A percentile compares a stretch with the other conserved stretches of the same genome.
Conservation (phyloP, 2,113 vertebrate genomes). For the Gymnobelideus leadbeateri region DNA sequence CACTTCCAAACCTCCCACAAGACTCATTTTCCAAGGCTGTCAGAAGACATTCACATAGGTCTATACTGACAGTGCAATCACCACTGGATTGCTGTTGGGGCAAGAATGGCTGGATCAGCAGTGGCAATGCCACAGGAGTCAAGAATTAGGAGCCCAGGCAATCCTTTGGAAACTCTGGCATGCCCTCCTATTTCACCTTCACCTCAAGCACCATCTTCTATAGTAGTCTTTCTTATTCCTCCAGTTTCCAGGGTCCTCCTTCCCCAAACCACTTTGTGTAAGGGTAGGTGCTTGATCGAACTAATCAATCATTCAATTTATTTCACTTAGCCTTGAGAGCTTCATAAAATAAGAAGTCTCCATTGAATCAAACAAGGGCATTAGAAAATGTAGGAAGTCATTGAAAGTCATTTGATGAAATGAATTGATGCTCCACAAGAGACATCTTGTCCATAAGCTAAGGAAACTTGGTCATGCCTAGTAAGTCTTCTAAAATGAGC, state of each 20-base stretch:
- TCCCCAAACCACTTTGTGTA: neutral
- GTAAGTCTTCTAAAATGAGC: too few relatives aligned
- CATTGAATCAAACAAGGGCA: neutral
- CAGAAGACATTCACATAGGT: neutral
- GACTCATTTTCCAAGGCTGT: neutral
- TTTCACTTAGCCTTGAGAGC: neutral
- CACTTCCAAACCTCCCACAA: neutral
- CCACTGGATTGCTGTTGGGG: neutral
- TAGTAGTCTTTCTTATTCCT: neutral
- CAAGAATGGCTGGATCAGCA: neutral
- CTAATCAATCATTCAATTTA: neutral
- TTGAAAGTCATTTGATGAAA: neutral
- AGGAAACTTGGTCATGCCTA: neutral
- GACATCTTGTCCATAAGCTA: neutral
- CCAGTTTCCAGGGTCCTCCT: neutral
- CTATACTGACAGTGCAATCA: neutral
- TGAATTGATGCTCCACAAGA: neutral
- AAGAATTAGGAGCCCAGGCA: neutral
- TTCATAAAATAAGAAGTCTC: neutral
- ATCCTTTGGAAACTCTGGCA: neutral
- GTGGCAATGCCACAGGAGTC: neutral
- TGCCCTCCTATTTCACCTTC: neutral
- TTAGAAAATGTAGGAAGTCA: neutral
- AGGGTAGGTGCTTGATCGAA: neutral
- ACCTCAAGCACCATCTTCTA: neutral